phyloP scores from a whole-genome alignment of 2,797 vertebrate genomes.

The Oreonectes daqikongensis region DNA sequence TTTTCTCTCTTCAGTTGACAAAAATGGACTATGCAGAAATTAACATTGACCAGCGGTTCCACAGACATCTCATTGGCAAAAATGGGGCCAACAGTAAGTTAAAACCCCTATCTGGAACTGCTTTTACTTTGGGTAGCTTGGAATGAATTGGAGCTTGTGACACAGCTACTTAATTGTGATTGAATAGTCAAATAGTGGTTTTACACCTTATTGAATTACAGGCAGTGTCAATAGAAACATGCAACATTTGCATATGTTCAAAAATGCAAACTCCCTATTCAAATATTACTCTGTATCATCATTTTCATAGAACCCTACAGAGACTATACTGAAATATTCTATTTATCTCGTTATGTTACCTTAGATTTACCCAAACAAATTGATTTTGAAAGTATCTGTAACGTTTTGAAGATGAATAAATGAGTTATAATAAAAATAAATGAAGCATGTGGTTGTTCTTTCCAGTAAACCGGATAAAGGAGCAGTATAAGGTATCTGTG shows the following conservation, averaged over 20 bases:
- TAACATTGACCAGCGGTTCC: slow-evolving; percentile 81
- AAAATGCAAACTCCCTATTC: background rate
- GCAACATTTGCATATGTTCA: slow-evolving; percentile 1
- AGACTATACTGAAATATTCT: too few species aligned
- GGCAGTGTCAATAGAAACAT: background rate
- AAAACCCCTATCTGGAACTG: background rate
- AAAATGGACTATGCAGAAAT: slow-evolving; percentile 85
- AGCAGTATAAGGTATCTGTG: slow-evolving; percentile 84
- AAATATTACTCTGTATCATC: background rate
- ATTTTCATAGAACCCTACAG: background rate
- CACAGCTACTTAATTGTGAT: background rate
- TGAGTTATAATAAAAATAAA: background rate
- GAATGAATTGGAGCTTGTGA: background rate
- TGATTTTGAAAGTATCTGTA: background rate
- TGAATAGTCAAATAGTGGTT: slow-evolving; percentile 17
- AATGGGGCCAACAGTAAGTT: slow-evolving; percentile 82
- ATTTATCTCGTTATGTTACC: background rate
- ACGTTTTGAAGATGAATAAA: background rate
- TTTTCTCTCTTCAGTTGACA: slow-evolving; percentile 69
- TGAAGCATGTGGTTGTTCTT: background rate
- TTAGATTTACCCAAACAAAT: slow-evolving; percentile 1
- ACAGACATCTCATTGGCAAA: slow-evolving; percentile 82
- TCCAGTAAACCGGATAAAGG: slow-evolving; percentile 82
- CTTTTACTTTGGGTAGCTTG: background rate
- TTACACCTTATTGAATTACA: background rate